These are phyloP conservation scores for Tragulus kanchil DNA, from an alignment of 2,113 vertebrate species.

Conservation along the genomic window DNA sequence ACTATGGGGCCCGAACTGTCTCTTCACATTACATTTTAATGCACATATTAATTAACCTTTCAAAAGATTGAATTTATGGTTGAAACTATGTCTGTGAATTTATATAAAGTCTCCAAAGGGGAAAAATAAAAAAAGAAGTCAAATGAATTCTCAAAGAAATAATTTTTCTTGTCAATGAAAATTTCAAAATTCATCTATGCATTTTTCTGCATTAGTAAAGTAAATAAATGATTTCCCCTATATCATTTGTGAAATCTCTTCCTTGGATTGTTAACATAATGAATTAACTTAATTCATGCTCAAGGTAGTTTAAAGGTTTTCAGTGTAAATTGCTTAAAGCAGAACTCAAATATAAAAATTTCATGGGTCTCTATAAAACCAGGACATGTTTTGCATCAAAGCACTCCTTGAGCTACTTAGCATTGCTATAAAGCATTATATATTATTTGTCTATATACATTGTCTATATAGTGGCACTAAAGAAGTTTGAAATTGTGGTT, in stretches of 20 bases:
- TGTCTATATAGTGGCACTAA: neutral
- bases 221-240: neutral
- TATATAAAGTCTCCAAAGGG: neutral
- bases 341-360: neutral
- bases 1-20: accelerated
- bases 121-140: neutral
- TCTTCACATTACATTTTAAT: neutral
- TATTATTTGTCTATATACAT: neutral
- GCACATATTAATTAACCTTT: neutral
- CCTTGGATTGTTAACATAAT: neutral
- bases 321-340: neutral
- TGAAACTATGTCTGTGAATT: neutral
- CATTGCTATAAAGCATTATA: neutral
- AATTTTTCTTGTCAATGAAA: neutral
- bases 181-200: neutral
- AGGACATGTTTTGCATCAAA: neutral
- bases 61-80: neutral
- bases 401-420: neutral
- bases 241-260: neutral
- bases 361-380: neutral
- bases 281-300: neutral
- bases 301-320: neutral
- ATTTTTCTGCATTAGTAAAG: neutral
- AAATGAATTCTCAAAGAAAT: neutral
- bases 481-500: neutral